Evolutionary conservation across 2,888 invertebrate species (phyloP).

Genomic region (Tetrapedia diversipes): DNA sequence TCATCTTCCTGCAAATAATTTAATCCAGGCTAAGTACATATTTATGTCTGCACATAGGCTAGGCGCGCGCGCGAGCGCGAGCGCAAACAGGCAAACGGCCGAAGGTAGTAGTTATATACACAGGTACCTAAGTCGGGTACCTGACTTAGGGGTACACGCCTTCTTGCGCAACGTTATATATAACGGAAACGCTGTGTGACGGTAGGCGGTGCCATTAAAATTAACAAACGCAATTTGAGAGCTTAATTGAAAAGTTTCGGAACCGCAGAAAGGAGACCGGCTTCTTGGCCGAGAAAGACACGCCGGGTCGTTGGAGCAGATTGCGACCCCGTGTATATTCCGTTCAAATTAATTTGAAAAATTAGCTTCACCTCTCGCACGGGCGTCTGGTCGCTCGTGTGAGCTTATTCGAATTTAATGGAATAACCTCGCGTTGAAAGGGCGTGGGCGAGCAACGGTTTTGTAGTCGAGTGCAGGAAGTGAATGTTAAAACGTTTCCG

Average conservation of each 20-base stretch:
- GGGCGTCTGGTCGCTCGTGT: too few species aligned
- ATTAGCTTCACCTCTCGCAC: too few species aligned
- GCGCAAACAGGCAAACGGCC: constrained; percentile 39
- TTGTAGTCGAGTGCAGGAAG: too few species aligned
- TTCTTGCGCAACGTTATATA: constrained; percentile 40
- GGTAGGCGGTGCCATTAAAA: constrained; percentile 47
- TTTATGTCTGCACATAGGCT: constrained; percentile 71
- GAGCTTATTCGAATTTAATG: too few species aligned
- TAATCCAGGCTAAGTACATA: constrained; percentile 74
- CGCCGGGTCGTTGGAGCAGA: too few species aligned
- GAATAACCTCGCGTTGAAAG: too few species aligned
- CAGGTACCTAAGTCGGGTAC: constrained; percentile 53
- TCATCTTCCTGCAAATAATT: constrained; percentile 75
- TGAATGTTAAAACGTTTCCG: too few species aligned
- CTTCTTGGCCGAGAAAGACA: background rate
- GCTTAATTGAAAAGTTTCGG: constrained; percentile 58
- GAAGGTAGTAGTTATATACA: too few species aligned
- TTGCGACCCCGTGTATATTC: too few species aligned
- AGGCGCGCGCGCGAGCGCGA: too few species aligned
- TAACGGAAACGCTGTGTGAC: constrained; percentile 14
- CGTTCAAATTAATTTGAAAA: too few species aligned
- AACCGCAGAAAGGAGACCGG: constrained; percentile 15
- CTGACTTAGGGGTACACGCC: constrained; percentile 51
- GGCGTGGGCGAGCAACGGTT: too few species aligned
- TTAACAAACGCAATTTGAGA: constrained; percentile 63